Evolutionary conservation across 2,113 vertebrate genomes (phyloP).

Genomic region (Psilopogon haemacephalus): DNA sequence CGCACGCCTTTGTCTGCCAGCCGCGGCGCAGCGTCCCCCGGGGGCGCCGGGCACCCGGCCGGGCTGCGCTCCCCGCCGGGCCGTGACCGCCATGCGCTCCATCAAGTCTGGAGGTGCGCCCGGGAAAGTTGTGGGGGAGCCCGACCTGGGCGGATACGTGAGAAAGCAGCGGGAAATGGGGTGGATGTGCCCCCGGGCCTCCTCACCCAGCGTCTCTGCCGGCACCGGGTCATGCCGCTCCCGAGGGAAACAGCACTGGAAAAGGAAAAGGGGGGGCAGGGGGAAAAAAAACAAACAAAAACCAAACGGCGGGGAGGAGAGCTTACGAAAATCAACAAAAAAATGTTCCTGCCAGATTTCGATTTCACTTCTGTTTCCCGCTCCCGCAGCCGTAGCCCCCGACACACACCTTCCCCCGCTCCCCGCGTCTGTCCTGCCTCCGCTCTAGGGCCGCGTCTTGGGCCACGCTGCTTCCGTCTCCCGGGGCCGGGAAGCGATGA

Average conservation of each 20-base stretch:
- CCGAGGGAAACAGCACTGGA: neutral
- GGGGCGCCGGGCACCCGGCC: neutral
- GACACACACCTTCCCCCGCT: too few relatives aligned
- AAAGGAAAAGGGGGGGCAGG: fast-evolving
- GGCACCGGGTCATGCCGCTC: neutral
- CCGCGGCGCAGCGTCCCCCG: neutral
- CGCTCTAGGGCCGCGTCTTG: neutral
- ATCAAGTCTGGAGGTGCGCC: neutral
- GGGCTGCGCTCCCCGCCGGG: neutral
- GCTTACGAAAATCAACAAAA: neutral
- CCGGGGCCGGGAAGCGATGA: neutral
- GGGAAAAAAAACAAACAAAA: neutral
- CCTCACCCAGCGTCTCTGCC: neutral
- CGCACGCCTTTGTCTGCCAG: conserved; percentile 34
- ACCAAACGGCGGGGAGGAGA: fast-evolving
- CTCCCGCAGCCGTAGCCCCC: neutral
- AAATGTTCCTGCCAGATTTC: neutral
- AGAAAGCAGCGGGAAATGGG: neutral
- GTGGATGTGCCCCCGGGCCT: neutral
- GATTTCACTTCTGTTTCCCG: conserved; percentile 59
- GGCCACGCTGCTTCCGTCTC: neutral
- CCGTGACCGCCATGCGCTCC: neutral
- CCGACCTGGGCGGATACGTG: neutral
- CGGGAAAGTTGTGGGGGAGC: neutral
- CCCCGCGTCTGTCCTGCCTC: neutral